Evolutionary conservation across 2,113 vertebrate genomes (phyloP).

Genomic region (Triplophysa rosa): DNA sequence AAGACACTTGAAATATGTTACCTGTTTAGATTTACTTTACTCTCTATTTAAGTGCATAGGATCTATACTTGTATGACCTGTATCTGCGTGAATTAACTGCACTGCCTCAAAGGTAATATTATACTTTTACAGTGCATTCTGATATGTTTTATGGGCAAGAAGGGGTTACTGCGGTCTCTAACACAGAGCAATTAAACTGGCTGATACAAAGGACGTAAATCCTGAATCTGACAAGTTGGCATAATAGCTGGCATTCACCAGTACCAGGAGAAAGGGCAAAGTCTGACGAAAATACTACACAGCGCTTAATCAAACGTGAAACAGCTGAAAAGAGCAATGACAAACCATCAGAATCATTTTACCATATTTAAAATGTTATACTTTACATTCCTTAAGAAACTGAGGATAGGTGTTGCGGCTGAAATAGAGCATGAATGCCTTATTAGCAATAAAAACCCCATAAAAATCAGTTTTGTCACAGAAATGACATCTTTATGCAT

Average conservation of each 20-base stretch:
- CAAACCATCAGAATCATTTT: not conserved
- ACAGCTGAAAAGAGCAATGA: not conserved
- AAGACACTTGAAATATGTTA: no score
- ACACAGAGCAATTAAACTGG: not conserved
- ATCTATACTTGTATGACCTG: no score
- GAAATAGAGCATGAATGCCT: not conserved
- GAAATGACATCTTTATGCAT: slow-evolving; percentile 51
- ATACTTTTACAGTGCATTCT: not conserved
- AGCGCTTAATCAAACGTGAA: not conserved
- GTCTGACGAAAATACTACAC: slow-evolving; percentile 3
- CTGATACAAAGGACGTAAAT: not conserved
- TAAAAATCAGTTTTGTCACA: slow-evolving; percentile 36
- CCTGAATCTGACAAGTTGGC: not conserved
- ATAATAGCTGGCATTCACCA: slow-evolving; percentile 32
- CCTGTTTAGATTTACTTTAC: no score
- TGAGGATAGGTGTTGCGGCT: not conserved
- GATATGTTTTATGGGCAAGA: not conserved
- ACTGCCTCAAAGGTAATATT: no score
- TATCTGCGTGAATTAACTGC: no score
- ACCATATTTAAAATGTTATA: not conserved
- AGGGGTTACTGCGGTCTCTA: not conserved
- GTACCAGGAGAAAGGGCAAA: not conserved
- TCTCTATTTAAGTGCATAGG: no score
- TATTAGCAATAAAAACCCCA: slow-evolving; percentile 4
- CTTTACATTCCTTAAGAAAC: not conserved